Evolutionary conservation across 2,113 vertebrate species (phyloP).

Genomic region (Tupaia tana): DNA sequence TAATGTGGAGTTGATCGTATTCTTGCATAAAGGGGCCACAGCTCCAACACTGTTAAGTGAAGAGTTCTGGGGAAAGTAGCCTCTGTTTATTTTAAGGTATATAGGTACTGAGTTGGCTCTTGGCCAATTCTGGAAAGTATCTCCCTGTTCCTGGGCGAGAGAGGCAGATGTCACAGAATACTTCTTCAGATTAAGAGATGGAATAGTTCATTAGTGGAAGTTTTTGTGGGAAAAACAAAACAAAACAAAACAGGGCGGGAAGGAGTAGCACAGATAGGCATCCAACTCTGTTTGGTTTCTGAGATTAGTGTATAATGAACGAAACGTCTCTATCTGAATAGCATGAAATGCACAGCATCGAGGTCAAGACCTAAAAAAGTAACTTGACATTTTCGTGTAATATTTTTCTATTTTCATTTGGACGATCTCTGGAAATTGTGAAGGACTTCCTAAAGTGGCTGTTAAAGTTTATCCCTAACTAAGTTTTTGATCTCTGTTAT

Average conservation of each 20-base stretch:
- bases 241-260: neutral
- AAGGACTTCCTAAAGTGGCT: neutral
- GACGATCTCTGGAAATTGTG: neutral
- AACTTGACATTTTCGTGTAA: neutral
- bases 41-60: neutral
- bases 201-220: neutral
- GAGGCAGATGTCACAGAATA: neutral
- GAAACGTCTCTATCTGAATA: neutral
- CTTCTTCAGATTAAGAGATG: neutral
- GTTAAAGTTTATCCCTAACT: neutral
- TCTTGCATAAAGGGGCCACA: neutral
- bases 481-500: neutral
- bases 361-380: neutral
- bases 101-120: neutral
- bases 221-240: neutral
- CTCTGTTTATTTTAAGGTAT: neutral
- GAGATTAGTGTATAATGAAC: neutral
- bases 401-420: neutral
- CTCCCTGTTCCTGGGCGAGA: neutral
- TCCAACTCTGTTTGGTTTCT: neutral
- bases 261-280: neutral
- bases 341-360: neutral
- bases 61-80: neutral
- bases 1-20: neutral
- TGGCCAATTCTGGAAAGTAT: neutral